Percentiles rank a stretch among this genome's conserved stretches.
Evolutionary conservation across 2,113 vertebrate genomes (phyloP).

Genomic region (Progne subis): DNA sequence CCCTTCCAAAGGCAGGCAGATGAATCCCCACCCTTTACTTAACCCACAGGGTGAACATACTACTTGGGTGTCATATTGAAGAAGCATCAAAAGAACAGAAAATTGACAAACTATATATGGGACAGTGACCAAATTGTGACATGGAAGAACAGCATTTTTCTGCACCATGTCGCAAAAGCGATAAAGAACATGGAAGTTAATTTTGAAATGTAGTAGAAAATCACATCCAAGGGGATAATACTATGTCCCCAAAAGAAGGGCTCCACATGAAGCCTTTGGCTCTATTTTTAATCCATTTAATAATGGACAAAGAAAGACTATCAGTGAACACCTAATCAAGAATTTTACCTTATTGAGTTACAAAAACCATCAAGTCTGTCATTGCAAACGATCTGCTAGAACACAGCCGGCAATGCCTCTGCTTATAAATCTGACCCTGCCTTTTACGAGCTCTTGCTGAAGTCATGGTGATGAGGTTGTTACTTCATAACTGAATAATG

Average conservation of each 20-base stretch:
- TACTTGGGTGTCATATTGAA: fast-evolving
- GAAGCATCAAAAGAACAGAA: background rate
- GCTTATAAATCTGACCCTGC: constrained; percentile 11
- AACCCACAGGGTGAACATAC: background rate
- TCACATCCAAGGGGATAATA: background rate
- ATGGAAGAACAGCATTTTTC: background rate
- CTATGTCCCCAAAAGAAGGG: background rate
- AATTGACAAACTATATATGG: background rate
- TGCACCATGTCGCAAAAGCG: background rate
- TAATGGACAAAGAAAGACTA: background rate
- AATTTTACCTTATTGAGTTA: background rate
- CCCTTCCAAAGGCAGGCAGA: background rate
- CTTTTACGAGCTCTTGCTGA: constrained; percentile 34
- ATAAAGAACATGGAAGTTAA: background rate
- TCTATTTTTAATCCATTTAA: background rate
- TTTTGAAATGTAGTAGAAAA: background rate
- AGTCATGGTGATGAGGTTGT: constrained; percentile 42
- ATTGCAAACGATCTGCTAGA: background rate
- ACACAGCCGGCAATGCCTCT: background rate
- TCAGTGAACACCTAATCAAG: background rate
- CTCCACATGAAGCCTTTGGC: background rate
- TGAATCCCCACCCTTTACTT: background rate
- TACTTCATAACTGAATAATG: constrained; percentile 55
- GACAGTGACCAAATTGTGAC: background rate
- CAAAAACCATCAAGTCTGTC: background rate